These are phyloP conservation scores for Trissolcus brochymenae DNA, from an alignment of 2,888 invertebrate species.

Conservation along the genomic window DNA sequence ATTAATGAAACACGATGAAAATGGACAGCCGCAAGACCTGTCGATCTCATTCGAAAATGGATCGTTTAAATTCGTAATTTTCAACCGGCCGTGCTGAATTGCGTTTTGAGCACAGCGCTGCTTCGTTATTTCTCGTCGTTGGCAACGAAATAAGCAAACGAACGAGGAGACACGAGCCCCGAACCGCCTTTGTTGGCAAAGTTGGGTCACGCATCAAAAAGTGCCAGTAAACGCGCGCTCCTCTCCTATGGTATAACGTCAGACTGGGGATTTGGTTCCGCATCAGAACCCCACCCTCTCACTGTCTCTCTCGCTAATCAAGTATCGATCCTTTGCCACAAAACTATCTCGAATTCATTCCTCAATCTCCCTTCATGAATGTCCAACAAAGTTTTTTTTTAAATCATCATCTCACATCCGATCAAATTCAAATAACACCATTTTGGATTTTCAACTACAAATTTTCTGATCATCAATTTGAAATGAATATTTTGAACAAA, in stretches of 20 bases:
- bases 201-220: conserved; percentile 47
- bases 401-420: too few relatives aligned
- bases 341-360: conserved; percentile 15
- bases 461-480: too few relatives aligned
- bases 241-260: conserved; percentile 14
- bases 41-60: conserved; percentile 1
- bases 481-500: too few relatives aligned
- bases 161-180: conserved; percentile 16
- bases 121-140: conserved; percentile 26
- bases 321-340: conserved; percentile 42
- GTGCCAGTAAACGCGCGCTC: conserved; percentile 27
- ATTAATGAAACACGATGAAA: background rate
- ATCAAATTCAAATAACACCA: too few relatives aligned
- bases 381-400: conserved; percentile 13
- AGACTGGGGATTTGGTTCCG: conserved; percentile 20
- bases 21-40: background rate
- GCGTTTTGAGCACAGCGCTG: background rate
- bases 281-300: conserved; percentile 39
- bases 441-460: too few relatives aligned
- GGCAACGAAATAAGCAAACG: conserved; percentile 20
- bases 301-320: conserved; percentile 35
- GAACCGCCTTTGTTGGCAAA: conserved; percentile 28
- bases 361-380: background rate
- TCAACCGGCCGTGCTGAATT: conserved; percentile 4
- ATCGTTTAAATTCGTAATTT: conserved; percentile 22